A percentile compares a stretch with the other conserved stretches of the same genome.
Conservation (phyloP, 2,797 vertebrate species). For the Lacerta viridis region DNA sequence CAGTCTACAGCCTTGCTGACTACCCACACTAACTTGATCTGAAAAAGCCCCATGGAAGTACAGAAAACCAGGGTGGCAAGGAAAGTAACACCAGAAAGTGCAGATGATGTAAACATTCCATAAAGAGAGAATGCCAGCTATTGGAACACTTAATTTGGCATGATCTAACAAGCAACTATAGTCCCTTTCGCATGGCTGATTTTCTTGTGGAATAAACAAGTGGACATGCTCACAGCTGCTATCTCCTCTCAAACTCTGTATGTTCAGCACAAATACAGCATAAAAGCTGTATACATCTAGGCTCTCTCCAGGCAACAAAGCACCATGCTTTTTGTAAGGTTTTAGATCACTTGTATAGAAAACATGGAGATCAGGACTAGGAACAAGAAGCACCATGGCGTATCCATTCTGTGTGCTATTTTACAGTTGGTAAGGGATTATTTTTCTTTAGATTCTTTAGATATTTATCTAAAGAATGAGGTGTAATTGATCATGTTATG, state of each 20-base stretch:
- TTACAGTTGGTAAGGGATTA: not conserved
- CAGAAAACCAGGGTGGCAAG: too few species aligned
- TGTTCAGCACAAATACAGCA: not conserved
- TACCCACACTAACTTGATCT: too few species aligned
- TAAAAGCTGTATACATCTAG: not conserved
- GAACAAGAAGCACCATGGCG: not conserved
- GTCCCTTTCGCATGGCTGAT: not conserved
- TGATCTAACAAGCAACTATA: constrained; percentile 22
- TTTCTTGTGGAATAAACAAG: not conserved
- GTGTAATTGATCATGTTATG: not conserved
- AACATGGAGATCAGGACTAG: not conserved
- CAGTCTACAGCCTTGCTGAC: too few species aligned
- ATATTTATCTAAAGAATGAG: not conserved
- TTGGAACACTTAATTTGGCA: not conserved
- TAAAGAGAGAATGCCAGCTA: not conserved
- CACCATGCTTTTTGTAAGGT: not conserved
- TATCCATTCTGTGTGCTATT: not conserved
- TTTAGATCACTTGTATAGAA: not conserved
- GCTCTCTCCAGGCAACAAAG: not conserved
- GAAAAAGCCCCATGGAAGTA: not conserved
- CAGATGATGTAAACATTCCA: constrained; percentile 19
- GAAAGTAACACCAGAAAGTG: not conserved
- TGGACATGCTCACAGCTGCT: not conserved
- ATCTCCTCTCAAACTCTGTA: not conserved
- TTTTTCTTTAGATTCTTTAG: not conserved